A percentile compares a stretch with the other conserved stretches of the same genome.
Evolutionary conservation across 1,140 invertebrate species (phyloP).

Genomic region (Ditylenchus dipsaci): DNA sequence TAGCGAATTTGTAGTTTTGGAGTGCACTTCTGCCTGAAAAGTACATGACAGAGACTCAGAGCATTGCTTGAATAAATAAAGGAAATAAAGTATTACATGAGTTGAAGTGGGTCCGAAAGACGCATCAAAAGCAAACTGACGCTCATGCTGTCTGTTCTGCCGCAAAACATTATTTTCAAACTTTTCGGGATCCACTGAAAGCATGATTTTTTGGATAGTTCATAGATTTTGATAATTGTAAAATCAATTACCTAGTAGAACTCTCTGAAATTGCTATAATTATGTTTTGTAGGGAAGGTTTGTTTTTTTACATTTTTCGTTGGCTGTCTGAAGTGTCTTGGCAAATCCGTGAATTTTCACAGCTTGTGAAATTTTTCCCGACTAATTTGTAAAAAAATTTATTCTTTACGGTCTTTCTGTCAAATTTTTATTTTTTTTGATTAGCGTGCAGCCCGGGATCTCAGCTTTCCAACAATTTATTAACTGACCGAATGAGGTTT

Average conservation of each 20-base stretch:
- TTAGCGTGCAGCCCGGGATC: too few relatives aligned
- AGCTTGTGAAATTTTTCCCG: too few relatives aligned
- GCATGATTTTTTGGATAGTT: constrained; percentile 50
- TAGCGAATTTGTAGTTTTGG: constrained; percentile 64
- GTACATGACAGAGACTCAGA: background rate
- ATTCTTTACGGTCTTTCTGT: too few relatives aligned
- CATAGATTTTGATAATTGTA: background rate
- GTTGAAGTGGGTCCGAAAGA: constrained; percentile 68
- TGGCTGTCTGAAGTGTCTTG: too few relatives aligned
- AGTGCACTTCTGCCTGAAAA: constrained; percentile 75
- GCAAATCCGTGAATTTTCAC: too few relatives aligned
- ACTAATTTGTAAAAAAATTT: too few relatives aligned
- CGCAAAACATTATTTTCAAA: constrained; percentile 67
- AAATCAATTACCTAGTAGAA: constrained; percentile 8
- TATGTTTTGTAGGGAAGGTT: too few relatives aligned
- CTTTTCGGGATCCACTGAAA: constrained; percentile 67
- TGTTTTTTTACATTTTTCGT: too few relatives aligned
- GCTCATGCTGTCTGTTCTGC: constrained; percentile 67
- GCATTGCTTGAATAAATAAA: constrained; percentile 26
- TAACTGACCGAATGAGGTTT: too few relatives aligned
- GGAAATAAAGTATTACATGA: constrained; percentile 58
- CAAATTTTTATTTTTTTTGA: too few relatives aligned
- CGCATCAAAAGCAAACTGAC: constrained; percentile 80
- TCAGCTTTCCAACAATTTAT: too few relatives aligned
- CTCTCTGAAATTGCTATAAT: background rate